Base-by-base conservation (phyloP, 1,140 invertebrate genomes). In the Platorchestia sp. region DNA sequence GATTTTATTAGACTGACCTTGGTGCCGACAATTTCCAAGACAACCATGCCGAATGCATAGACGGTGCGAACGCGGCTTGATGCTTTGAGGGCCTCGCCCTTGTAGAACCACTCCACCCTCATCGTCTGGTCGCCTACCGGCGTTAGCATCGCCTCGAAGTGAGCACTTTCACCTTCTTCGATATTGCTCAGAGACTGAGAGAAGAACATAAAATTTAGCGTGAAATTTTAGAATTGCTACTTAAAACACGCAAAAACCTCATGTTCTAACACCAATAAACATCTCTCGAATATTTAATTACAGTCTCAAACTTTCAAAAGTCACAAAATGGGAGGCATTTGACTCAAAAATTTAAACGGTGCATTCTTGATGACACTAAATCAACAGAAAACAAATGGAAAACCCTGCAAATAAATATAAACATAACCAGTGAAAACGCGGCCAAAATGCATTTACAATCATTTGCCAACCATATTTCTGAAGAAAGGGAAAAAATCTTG, bases 31-130 rank as follows among this genome's bases (percentile, higher is more conserved):
- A 99, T 98, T 97, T 99, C 99, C 7, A 99, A 97, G 53, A 99
- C 98, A n/a, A 99, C 99, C 98, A 99, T 99, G 95, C 99, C 99
- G 97, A 99, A 99, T 0, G 99, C 99, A 97, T 99, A 98, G 44
- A 99, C 99, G 51, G 99, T 99, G 97, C 99, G 98, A 86, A 98
- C 98, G 59, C 99, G 98, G 97, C 99, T 98, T 95, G 97, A 99
- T 44, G 99, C 98, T 97, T 99, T 98, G 93, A 99, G 97, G 0
- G 98, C 97, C 97, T 99, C 98, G 59, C 98, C 98, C 97, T 99
- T 99, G 97, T 98, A 99, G 97, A 99, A 99, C 99, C 99, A 99
- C 97, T 99, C 99, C 45, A 99, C 99, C 45, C 98, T 98, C 99
- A 99, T 99, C 45, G 98, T 99, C 97, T 99, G 99, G 97, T 99